phyloP scores from a whole-genome alignment of 2,113 vertebrate species.

The Smithornis capensis region DNA sequence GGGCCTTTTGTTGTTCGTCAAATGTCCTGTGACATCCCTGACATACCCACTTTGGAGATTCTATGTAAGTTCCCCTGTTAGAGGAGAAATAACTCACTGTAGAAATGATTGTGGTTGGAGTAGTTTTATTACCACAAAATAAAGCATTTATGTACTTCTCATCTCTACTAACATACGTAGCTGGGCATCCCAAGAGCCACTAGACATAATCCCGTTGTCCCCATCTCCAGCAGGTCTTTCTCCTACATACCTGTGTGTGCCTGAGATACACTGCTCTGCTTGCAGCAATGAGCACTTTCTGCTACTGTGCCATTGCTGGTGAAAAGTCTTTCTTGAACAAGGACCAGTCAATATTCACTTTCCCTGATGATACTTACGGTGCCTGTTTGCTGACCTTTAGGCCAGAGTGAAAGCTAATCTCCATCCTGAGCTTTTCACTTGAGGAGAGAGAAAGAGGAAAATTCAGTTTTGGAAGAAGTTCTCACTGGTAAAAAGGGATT shows the following conservation, averaged over 20 bases:
- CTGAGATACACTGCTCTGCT: not conserved
- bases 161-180: rapidly evolving
- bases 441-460: not conserved
- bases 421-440: not conserved
- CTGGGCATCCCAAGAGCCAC: not conserved
- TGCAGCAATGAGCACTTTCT: not conserved
- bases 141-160: not conserved
- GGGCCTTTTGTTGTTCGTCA: not conserved
- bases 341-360: not conserved
- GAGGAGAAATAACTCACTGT: not conserved
- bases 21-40: not conserved
- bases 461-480: not conserved
- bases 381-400: not conserved
- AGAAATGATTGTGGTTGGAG: not conserved
- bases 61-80: not conserved
- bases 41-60: not conserved
- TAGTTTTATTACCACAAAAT: not conserved
- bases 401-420: not conserved
- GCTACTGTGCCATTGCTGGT: not conserved
- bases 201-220: not conserved
- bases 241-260: not conserved
- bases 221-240: not conserved
- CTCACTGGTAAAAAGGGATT: not conserved
- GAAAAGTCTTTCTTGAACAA: not conserved
- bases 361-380: not conserved